Evolutionary conservation across 1,140 invertebrate genomes (phyloP), one percentile per base, ranked within the genome.

Genomic region (Maniola jurtina): DNA sequence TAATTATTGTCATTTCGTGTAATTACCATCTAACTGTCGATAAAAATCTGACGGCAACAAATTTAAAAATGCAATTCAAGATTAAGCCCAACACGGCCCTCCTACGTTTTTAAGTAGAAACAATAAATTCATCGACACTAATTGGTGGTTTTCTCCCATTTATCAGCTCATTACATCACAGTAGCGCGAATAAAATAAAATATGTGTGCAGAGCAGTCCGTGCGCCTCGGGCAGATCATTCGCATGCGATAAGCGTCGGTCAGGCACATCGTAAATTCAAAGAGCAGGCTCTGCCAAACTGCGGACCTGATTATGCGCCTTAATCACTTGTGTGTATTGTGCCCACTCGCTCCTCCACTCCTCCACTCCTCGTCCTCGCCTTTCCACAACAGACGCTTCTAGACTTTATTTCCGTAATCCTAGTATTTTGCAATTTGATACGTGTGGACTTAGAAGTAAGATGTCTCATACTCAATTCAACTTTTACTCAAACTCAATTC

Each of bases 51-150:
- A 77, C 75, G 66, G 75, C 71, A 81, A 80, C 76, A 78, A 76
- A 79, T 79, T 83, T 81, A 76, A 88, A 88, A 88, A 81, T 72
- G 77, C 78, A 84, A 86, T 86, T 81, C 80, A 81, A 86, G 86
- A 90, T 89, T 86, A 86, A 86, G 80, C 80, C 73, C 76, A 71
- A 79, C 79, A 78, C 73, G 80, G 84, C 83, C 86, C 88, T 89
- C 85, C 88, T 84, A 88, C 85, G 84, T 86, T 88, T 45, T 89
- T 90, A 90, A 90, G 85, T 85, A 86, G 85, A 89, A 90, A 90
- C 88, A 90, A 90, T 90, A 90, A 90, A 90, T 90, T 90, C 85
- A 90, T 90, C 88, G 88, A 88, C 88, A 89, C 88, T 90, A 90
- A 90, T 90, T 90, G 88, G 88, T 90, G 86, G 88, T 90, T 90